Conservation (phyloP, 1,140 invertebrate genomes). For the Polypedilum vanderplanki region DNA sequence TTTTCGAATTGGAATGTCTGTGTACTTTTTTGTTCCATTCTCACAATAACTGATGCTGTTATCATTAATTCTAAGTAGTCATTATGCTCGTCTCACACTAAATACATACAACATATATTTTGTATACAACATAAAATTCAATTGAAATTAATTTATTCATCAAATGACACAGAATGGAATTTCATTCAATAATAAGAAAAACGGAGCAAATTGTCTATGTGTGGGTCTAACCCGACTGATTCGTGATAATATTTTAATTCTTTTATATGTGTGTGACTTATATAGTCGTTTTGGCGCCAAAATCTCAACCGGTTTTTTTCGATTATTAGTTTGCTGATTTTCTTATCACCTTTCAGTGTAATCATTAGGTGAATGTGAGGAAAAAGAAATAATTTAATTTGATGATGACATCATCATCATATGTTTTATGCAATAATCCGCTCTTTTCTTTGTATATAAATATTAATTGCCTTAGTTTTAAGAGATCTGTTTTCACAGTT, state of each 20-base stretch:
- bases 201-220: not conserved
- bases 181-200: constrained; percentile 14
- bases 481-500: not conserved
- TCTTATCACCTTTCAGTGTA: not conserved
- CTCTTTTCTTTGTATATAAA: not conserved
- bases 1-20: too few species aligned
- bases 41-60: too few species aligned
- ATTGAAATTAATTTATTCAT: too few species aligned
- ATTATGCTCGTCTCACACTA: too few species aligned
- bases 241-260: not conserved
- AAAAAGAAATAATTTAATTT: not conserved
- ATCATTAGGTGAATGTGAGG: not conserved
- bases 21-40: too few species aligned
- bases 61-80: too few species aligned
- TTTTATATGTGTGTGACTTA: not conserved
- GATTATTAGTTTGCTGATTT: not conserved
- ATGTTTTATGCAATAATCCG: not conserved
- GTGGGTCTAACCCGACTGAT: constrained; percentile 1
- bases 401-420: not conserved
- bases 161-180: not conserved
- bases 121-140: too few species aligned
- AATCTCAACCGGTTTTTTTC: not conserved
- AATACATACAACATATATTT: too few species aligned
- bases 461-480: too few species aligned
- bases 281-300: not conserved